Conservation (phyloP, 2,888 invertebrate species). For the Mythimna pallens region DNA sequence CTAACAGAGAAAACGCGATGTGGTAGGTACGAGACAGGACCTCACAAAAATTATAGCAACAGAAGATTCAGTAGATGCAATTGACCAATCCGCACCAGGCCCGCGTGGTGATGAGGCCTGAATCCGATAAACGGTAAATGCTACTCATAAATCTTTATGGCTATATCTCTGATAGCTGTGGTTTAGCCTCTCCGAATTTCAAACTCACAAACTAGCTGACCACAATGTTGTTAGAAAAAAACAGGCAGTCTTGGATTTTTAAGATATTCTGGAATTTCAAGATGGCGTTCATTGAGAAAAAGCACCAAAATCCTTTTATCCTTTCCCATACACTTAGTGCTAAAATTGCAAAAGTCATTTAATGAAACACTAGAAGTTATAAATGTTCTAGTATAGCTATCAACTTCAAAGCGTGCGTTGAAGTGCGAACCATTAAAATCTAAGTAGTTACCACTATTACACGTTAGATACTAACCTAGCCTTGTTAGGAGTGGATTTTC, state of each 20-base stretch:
- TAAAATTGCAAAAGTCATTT: neutral
- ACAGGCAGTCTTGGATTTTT: too few relatives aligned
- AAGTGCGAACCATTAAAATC: neutral
- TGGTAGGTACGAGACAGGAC: slow-evolving; percentile 40
- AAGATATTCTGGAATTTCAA: neutral
- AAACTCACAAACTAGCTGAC: neutral
- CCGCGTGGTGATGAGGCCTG: too few relatives aligned
- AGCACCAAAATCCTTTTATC: neutral
- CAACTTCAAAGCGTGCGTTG: neutral
- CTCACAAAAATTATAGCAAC: neutral
- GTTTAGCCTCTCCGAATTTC: neutral
- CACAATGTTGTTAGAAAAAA: neutral
- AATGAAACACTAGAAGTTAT: neutral
- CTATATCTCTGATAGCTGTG: neutral
- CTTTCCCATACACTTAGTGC: neutral
- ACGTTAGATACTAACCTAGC: slow-evolving; percentile 2
- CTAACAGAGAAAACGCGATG: slow-evolving; percentile 49
- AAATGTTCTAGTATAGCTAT: neutral
- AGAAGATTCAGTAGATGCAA: slow-evolving; percentile 31
- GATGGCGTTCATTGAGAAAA: neutral
- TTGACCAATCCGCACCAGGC: too few relatives aligned
- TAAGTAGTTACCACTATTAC: slow-evolving; percentile 2
- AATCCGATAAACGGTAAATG: too few relatives aligned
- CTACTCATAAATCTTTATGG: too few relatives aligned
- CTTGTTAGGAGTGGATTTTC: slow-evolving; percentile 40